phyloP scores from a whole-genome alignment of 2,797 vertebrate genomes.

The Artibeus lituratus region DNA sequence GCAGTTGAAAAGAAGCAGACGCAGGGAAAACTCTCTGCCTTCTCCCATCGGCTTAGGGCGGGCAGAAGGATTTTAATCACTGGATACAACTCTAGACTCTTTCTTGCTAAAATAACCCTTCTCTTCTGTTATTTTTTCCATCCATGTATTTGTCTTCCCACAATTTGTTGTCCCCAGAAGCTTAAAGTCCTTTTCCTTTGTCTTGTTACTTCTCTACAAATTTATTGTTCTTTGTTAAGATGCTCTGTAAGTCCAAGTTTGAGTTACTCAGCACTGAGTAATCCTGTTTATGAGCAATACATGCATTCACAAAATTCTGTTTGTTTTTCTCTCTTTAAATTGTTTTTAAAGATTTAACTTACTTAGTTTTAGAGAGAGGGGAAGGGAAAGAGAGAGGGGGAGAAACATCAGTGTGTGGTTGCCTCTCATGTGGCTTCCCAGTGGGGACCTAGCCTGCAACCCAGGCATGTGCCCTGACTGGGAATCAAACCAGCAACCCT shows the following conservation, averaged over 20 bases:
- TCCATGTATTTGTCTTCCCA: background rate
- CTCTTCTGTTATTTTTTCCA: background rate
- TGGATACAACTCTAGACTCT: background rate
- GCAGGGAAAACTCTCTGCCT: background rate
- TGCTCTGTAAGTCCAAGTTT: background rate
- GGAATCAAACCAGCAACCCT: no score
- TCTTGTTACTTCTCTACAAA: background rate
- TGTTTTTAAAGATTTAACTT: no score
- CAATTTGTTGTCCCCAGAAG: background rate
- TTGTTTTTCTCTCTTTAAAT: no score
- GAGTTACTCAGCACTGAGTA: background rate
- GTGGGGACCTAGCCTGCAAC: no score
- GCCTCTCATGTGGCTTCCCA: no score
- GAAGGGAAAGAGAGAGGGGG: no score
- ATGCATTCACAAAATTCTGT: background rate
- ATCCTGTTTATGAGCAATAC: background rate
- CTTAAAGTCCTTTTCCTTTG: background rate
- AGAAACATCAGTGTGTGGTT: no score
- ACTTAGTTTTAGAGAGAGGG: no score
- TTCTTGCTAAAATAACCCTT: background rate
- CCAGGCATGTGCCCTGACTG: no score
- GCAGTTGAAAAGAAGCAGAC: background rate
- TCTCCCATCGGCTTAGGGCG: background rate
- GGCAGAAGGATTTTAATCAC: background rate
- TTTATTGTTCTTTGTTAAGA: background rate